Conservation (phyloP, 2,797 vertebrate species). For the Antennarius maculatus region DNA sequence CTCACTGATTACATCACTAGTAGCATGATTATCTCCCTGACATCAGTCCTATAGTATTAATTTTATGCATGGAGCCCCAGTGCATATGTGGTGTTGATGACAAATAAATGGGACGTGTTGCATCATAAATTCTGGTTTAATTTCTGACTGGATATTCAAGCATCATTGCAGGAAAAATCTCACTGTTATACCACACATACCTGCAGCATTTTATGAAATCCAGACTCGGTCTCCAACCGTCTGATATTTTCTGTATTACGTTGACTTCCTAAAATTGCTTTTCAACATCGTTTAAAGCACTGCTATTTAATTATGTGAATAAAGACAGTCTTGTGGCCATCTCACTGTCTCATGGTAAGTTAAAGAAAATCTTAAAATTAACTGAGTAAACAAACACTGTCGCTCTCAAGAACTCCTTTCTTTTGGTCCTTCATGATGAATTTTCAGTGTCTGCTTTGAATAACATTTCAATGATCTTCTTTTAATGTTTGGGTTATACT, state of each 20-base stretch:
- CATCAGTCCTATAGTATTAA: constrained; percentile 12
- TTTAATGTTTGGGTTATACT: neutral
- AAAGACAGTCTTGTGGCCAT: too few relatives aligned
- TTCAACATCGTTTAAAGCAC: neutral
- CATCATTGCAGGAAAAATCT: constrained; percentile 13
- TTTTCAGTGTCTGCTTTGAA: too few relatives aligned
- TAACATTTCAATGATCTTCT: too few relatives aligned
- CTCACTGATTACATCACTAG: constrained; percentile 6
- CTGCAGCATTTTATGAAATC: neutral
- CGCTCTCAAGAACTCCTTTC: too few relatives aligned
- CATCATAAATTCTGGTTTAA: constrained; percentile 7
- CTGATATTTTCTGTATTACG: neutral
- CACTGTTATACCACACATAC: neutral
- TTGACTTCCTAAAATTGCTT: neutral
- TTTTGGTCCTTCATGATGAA: too few relatives aligned
- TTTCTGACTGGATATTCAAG: neutral
- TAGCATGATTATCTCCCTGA: neutral
- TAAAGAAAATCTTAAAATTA: too few relatives aligned
- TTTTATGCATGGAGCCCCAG: neutral
- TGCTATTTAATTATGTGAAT: too few relatives aligned
- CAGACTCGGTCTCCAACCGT: neutral
- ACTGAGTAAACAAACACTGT: too few relatives aligned
- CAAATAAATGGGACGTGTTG: constrained; percentile 1
- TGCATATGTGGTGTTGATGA: constrained; percentile 3
- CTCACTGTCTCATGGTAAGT: too few relatives aligned